Conservation (phyloP, 2,113 vertebrate species). For the Polyodon spathula region DNA sequence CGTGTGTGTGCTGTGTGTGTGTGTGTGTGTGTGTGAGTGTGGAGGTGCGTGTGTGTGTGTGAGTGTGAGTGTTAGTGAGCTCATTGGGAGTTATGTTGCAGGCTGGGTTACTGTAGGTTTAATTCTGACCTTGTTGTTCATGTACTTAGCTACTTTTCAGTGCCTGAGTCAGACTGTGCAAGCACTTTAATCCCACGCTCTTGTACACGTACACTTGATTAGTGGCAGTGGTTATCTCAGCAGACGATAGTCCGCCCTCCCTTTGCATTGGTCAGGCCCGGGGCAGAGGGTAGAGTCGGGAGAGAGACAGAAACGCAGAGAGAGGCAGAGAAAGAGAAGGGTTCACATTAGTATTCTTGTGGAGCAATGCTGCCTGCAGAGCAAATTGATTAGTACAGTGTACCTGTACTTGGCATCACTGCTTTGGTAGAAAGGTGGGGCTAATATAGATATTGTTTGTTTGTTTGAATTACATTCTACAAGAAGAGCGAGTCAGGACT, state of each 20-base stretch:
- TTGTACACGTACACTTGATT: constrained; percentile 83
- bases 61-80: constrained; percentile 7
- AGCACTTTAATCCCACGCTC: constrained; percentile 83
- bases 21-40: constrained; percentile 24
- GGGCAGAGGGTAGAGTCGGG: constrained; percentile 70
- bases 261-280: constrained; percentile 77
- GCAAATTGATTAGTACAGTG: constrained; percentile 94
- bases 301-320: constrained; percentile 62
- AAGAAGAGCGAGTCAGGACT: constrained; percentile 56
- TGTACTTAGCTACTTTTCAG: constrained; percentile 58
- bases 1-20: constrained; percentile 22
- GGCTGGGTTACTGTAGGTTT: constrained; percentile 33
- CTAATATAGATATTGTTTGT: constrained; percentile 77
- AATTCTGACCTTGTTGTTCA: constrained; percentile 57
- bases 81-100: constrained; percentile 7
- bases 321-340: constrained; percentile 25
- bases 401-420: constrained; percentile 90
- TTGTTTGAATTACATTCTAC: constrained; percentile 64
- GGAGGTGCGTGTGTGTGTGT: constrained; percentile 19
- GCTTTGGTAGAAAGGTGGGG: constrained; percentile 83
- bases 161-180: constrained; percentile 69
- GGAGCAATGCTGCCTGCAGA: constrained; percentile 83
- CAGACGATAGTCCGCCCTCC: constrained; percentile 75
- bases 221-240: constrained; percentile 87
- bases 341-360: constrained; percentile 85